A percentile compares a stretch with the other conserved stretches of the same genome.
phyloP scores from a whole-genome alignment of 2,113 vertebrate genomes.

The Dipodomys merriami region DNA sequence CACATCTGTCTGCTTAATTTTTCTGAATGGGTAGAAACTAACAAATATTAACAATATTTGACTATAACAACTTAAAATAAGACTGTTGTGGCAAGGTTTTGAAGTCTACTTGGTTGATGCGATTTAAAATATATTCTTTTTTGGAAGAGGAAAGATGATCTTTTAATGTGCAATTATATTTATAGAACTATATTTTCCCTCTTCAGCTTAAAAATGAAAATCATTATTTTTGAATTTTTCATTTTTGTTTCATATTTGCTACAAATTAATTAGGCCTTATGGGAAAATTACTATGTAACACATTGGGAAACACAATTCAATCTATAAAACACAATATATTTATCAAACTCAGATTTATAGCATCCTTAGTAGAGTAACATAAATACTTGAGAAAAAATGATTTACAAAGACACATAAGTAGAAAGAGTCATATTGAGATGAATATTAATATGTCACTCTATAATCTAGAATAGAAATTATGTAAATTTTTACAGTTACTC shows the following conservation, averaged over 20 bases:
- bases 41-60: not conserved
- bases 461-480: not conserved
- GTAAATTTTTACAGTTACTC: not conserved
- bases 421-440: not conserved
- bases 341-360: not conserved
- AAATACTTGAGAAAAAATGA: not conserved
- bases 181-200: not conserved
- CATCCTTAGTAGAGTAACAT: not conserved
- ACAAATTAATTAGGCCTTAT: not conserved
- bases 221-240: not conserved
- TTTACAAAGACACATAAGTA: not conserved
- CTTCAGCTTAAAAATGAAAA: not conserved
- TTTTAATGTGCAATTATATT: not conserved
- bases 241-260: not conserved
- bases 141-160: not conserved
- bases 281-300: too few species aligned
- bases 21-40: not conserved
- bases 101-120: not conserved
- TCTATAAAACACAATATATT: too few species aligned
- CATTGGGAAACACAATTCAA: not conserved
- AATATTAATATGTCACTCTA: not conserved
- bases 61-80: not conserved
- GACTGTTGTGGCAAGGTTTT: not conserved
- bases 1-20: not conserved
- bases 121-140: not conserved